Evolutionary conservation across 92 coral and sea anemone genomes (phyloP), one percentile per base, ranked within the genome.

Genomic region (Ricordea florida): DNA sequence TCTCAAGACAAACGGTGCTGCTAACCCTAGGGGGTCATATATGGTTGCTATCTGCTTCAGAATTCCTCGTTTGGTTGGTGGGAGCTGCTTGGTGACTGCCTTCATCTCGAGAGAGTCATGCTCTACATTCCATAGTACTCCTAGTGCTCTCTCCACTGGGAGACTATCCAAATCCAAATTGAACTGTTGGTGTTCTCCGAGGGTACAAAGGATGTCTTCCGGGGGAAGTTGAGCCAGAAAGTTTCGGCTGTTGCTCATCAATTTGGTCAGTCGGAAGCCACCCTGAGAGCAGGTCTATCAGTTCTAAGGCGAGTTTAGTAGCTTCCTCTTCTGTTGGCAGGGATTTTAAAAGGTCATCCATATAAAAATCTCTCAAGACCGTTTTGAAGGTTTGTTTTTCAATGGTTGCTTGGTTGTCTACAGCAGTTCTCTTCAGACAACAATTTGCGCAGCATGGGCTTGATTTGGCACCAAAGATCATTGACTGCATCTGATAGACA

Each of bases 291-390:
- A 68, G 78, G 10, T 68, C 75, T 20, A 53, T 41, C 6, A 80
- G 78, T 55, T 59, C 72, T n/a, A 44, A 36, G 44, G 43, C 69
- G 14, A 80, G 72, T 15, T 48, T 33, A 17, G 37, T 52, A 16
- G 79, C 36, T 30, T 57, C 64, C 6, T 32, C 51, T 20, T 82
- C 87, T 1, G 75, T 42, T 14, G 50, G 70, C 26, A 82, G 47
- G 6, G 87, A 82, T 76, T 82, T 82, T 47, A 73, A 24, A 42
- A 72, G 81, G 33, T 82, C 87, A 18, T 82, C 81, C 81, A 82
- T 81, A 81, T 72, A 81, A 81, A n/a, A 81, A 26, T 81, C 69
- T 17, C 69, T 29, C 20, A 51, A 53, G 42, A 72, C 69, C 22
- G 87, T 64, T 41, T 59, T 32, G 81, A 44, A 10, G 6, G 81